Conservation (phyloP, 2,797 vertebrate genomes). For the Sphenopsis melanotis region DNA sequence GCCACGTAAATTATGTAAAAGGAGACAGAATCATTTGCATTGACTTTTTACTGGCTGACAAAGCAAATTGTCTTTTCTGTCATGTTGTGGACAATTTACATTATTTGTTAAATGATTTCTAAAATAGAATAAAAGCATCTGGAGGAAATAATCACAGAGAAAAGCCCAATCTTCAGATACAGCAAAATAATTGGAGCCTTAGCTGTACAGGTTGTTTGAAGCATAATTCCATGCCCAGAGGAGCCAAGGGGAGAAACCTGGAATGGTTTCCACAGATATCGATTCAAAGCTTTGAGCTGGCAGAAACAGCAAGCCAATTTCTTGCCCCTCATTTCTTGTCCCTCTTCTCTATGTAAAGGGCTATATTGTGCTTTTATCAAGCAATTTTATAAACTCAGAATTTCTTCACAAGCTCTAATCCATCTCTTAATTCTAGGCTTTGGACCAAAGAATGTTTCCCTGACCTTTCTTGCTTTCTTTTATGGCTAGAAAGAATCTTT, state of each 20-base stretch:
- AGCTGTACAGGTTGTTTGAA: not conserved
- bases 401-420: not conserved
- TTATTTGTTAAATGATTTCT: conserved; percentile 13
- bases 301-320: conserved; percentile 7
- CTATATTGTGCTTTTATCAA: not conserved
- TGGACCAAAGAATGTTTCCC: not conserved
- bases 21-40: not conserved
- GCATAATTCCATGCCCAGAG: conserved; percentile 13
- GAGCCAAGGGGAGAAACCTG: conserved; percentile 7
- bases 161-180: conserved; percentile 22
- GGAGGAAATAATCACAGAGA: conserved; percentile 7
- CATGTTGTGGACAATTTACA: not conserved
- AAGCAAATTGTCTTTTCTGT: not conserved
- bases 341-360: not conserved
- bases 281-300: conserved; percentile 1
- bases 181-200: conserved; percentile 5
- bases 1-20: not conserved
- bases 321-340: not conserved
- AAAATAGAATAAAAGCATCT: not conserved
- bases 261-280: not conserved
- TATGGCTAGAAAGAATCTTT: not conserved
- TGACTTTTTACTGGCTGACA: not conserved
- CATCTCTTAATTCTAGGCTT: not conserved
- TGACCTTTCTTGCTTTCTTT: conserved; percentile 2
- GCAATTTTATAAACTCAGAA: conserved; percentile 1